Evolutionary conservation across 1,140 invertebrate genomes (phyloP), one percentile per base, ranked within the genome.

Genomic region (Galleria mellonella): DNA sequence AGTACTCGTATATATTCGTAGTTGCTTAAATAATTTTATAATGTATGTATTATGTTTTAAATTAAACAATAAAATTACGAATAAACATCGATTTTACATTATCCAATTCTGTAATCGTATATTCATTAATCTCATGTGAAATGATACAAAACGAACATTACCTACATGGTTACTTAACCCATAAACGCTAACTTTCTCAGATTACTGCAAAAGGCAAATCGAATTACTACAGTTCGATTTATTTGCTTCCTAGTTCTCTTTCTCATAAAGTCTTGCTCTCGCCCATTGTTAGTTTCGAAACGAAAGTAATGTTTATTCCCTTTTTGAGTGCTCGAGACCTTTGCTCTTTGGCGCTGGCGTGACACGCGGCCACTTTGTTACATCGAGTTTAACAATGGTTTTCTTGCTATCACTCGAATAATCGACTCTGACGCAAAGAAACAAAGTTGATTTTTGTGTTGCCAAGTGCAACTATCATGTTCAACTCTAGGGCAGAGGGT

Each of bases 241-340:
- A 48, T 49, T 43, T 32, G 49, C 48, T 66, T 66, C 62, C 60
- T 66, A 62, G 58, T 64, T 50, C 46, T 42, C 31, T 43, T 52
- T 66, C 67, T 61, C 61, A 63, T 64, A 65, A 72, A 69, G 55
- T 48, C 49, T 58, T 51, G 55, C 50, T 51, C 52, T 52, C 47
- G 59, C 47, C 72, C 60, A 71, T 78, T 74, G 74, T 45, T 51
- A 33, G 17, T 68, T 71, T 61, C 57, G 47, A 56, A 69, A 63
- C 52, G 57, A 68, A 63, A 72, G 64, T 63, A 65, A 56, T 66
- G 58, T 53, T 66, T 74, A 74, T 74, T 65, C 59, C 71, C 64
- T 62, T 76, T 74, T 71, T 56, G 42, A 68, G 66, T 62, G 66
- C 56, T 52, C 56, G 55, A 64, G 62, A 71, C 66, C 69, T 71